Conservation (phyloP, 2,113 vertebrate species). For the Cynoglossus semilaevis region DNA sequence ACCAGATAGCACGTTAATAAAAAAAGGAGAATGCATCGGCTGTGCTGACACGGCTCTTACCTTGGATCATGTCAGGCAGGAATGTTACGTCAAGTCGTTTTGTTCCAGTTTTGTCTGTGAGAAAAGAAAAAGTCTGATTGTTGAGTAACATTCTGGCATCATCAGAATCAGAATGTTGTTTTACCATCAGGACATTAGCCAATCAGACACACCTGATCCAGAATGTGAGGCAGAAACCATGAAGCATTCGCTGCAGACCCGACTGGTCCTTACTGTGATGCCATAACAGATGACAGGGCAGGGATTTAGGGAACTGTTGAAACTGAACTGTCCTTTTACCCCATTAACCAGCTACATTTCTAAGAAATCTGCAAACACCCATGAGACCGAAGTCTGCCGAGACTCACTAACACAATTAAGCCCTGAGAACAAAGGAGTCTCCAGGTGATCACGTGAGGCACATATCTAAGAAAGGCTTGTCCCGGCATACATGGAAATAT, state of each 20-base stretch:
- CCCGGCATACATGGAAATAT: neutral
- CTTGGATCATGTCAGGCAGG: neutral
- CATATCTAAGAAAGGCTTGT: neutral
- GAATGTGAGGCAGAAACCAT: neutral
- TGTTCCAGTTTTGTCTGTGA: neutral
- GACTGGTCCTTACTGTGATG: too few species aligned
- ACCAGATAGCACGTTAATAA: too few species aligned
- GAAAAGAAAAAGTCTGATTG: neutral
- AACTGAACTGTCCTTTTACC: neutral
- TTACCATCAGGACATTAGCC: neutral
- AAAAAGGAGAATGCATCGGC: too few species aligned
- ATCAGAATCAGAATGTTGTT: neutral
- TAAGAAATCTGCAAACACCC: conserved; percentile 12
- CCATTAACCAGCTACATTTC: conserved; percentile 7
- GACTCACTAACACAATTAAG: conserved; percentile 16
- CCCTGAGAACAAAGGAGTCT: conserved; percentile 4
- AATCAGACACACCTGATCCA: conserved; percentile 6
- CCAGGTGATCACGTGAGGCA: neutral
- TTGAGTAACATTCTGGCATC: conserved; percentile 24
- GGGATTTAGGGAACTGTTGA: neutral
- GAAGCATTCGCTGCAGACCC: too few species aligned
- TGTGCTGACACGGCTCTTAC: too few species aligned
- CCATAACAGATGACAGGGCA: neutral
- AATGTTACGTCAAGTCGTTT: neutral
- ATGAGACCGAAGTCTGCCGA: too few species aligned